Evolutionary conservation across 2,113 vertebrate genomes (phyloP), one percentile per base, ranked within the genome.

Genomic region (Seriola rivoliana): DNA sequence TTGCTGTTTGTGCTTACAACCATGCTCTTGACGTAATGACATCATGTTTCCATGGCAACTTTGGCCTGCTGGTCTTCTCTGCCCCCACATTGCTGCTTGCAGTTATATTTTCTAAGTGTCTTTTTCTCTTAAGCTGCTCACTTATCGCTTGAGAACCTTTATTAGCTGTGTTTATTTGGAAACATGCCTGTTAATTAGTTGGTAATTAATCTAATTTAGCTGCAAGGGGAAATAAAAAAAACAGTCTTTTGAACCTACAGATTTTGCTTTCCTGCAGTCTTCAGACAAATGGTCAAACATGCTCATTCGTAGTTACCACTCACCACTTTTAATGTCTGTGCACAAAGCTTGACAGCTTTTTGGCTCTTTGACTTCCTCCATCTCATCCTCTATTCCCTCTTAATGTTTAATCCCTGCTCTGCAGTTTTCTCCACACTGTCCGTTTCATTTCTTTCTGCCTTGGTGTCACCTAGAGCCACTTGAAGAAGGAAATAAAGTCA

Each of bases 161-260:
- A 79, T 42, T 75, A 40, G 21, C 62, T 6, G 9, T 65, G 25
- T 25, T 86, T 66, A 58, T 72, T 68, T 66, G 32, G 66, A 80
- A 82, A 69, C 14, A 34, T 57, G 46, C 13, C 64, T 62, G 59
- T 70, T 88, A 72, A 78, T 90, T 52, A 75, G 21, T 14, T 78
- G 55, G 11, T 81, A 80, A 83, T 84, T 66, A 46, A 89, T 82
- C 46, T 67, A 68, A 71, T 83, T 69, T 23, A 80, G 16, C 55
- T 54, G 29, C n/a, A 71, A 38, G 17, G 6, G 21, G 16, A 16
- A 40, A 23, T 50, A 3, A 32, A 32, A 36, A 40, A 65, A 46
- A 73, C 8, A 60, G 1, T 32, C 12, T 21, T 85, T 63, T 75
- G 29, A 70, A 21, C 21, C 58, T 14, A 7, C 72, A 81, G 58